Evolutionary conservation across 2,113 vertebrate species (phyloP), one percentile per base, ranked within the genome.

Genomic region (Daboia siamensis): DNA sequence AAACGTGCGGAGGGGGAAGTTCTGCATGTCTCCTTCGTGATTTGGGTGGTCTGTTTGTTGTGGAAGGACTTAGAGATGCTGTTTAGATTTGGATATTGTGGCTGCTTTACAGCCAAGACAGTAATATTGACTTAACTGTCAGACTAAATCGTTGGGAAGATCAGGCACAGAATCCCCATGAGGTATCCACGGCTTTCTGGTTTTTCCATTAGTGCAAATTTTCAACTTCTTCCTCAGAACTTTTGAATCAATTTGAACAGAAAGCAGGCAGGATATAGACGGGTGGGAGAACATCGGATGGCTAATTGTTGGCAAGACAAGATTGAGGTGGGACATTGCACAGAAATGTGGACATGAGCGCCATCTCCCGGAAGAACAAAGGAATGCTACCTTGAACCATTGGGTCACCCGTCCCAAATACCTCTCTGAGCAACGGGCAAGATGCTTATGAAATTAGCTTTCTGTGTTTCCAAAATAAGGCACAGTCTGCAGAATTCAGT

Each of bases 301-400:
- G 33, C 33, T 44, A 20, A 21, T 55, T 64, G 46, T 46, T 8
- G 33, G 46, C 44, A 84, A 56, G 24, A 23, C 24, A 24, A 55
- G 64, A 84, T 11, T 54, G 33, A 46, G 39, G 17, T 15, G 56
- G 39, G n/a, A 23, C 48, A 4, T 80, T 44, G 23, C 8, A 39
- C 29, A 20, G 57, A 90, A 52, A 90, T 90, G 44, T 64, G 56
- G 61, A 8, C 51, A 12, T 3, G 90, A 93, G 95, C 91, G 44
- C 95, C 96, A 95, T 52, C 97, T 97, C 54, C 95, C 90, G 95
- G 91, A 17, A 0, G 0, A 0, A 0, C 0, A 3, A 10, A 3
- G 0, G 3, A 23, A 1, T 54, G 3, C 64, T 15, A 33, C 0
- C 11, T 55, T 8, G 91, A 52, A 61, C 21, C 5, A 6, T 87